A percentile compares a stretch with the other conserved stretches of the same genome.
These are phyloP conservation scores for Callinectes sapidus DNA, from an alignment of 2,888 invertebrate species.

Conservation along the genomic window DNA sequence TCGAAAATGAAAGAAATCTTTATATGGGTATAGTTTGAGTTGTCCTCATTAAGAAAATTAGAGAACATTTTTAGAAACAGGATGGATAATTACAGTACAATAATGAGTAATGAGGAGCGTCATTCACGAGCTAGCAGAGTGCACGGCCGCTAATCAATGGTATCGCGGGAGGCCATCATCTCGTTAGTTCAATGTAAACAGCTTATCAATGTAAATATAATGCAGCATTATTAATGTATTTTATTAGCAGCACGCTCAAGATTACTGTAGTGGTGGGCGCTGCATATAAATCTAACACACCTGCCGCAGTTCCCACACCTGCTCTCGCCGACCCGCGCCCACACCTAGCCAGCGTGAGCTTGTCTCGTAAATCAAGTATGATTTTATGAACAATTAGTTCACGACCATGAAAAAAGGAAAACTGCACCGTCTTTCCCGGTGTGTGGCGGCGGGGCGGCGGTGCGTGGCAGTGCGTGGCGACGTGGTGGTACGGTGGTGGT, in stretches of 20 bases:
- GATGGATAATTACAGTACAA: not conserved
- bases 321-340: not conserved
- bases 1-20: not conserved
- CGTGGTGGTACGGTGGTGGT: not conserved
- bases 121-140: not conserved
- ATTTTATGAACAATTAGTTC: conserved; percentile 37
- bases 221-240: not conserved
- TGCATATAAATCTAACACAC: not conserved
- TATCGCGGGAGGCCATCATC: not conserved
- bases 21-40: not conserved
- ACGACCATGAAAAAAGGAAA: conserved; percentile 28
- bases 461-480: not conserved
- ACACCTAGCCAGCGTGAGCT: not conserved
- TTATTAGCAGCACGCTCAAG: not conserved
- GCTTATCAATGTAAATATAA: not conserved
- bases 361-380: conserved; percentile 10
- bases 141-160: not conserved
- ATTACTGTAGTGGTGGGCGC: not conserved
- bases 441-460: not conserved
- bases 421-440: not conserved
- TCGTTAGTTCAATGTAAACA: not conserved
- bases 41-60: not conserved
- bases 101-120: not conserved
- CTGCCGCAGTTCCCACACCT: not conserved
- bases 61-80: not conserved